phyloP scores from a whole-genome alignment of 1,140 invertebrate genomes.

The Oscheius sp. region DNA sequence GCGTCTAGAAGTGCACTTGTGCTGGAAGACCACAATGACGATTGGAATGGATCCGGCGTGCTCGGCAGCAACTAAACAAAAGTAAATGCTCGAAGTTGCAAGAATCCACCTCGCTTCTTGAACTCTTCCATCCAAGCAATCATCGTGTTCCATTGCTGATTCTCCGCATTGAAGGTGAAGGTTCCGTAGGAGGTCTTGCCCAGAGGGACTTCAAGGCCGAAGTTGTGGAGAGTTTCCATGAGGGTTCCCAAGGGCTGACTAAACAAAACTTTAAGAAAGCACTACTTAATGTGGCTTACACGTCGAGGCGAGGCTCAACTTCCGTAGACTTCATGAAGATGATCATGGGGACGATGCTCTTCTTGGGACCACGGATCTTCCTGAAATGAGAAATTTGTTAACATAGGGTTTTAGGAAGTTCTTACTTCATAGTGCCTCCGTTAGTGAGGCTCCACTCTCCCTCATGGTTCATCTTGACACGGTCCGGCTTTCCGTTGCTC shows the following conservation, averaged over 20 bases:
- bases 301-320: neutral
- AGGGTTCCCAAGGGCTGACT: neutral
- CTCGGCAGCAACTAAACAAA: neutral
- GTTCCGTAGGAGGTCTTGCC: neutral
- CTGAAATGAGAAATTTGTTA: neutral
- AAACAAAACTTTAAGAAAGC: neutral
- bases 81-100: neutral
- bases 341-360: neutral
- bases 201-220: neutral
- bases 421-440: neutral
- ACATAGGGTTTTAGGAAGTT: neutral
- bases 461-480: neutral
- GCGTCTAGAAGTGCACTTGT: neutral
- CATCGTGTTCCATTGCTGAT: neutral
- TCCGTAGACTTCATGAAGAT: neutral
- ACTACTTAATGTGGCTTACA: neutral
- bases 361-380: neutral
- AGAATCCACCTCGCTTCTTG: too few species aligned
- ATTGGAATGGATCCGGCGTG: neutral
- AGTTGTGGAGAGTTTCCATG: neutral
- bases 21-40: neutral
- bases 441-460: neutral
- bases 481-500: neutral
- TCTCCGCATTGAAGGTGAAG: neutral
- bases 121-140: neutral